Base-by-base conservation (phyloP, 2,113 vertebrate species). In the Oenanthe oenanthe region DNA sequence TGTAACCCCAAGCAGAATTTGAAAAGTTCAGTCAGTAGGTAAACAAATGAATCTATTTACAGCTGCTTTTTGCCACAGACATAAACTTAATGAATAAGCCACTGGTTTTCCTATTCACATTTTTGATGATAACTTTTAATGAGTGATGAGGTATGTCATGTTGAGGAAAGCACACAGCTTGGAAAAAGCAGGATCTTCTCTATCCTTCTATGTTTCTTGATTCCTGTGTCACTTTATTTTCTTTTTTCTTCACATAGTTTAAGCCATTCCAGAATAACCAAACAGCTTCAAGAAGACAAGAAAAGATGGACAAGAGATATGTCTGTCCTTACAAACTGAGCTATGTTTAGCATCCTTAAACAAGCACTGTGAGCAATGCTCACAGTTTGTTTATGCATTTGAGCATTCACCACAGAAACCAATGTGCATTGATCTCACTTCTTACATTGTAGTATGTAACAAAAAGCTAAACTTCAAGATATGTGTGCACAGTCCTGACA, bases 1-100 rank as follows among this genome's bases (percentile, higher is more conserved):
- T 70, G 34, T 66, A 88, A 85, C 45, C 95, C 38, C 58, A 91
- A 82, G 77, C 11, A 68, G 77, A 91, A 89, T 91, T 50, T 72
- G 25, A 82, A 48, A 92, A 66, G 25, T 75, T 95, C 70, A 85
- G 71, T 83, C 88, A 96, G 66, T 43, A 92, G 91, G 53, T 50
- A 87, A 88, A 92, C 54, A 92, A 91, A 51, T 25, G 0, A 43
- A 48, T 85, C 62, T 83, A 40, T 70, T 94, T 92, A 54, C 81
- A 88, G 32, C 28, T 89, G 36, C 7, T 58, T 61, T 87, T 82
- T 70, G 57, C 19, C 17, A 36, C 8, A 77, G 31, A 57, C 47
- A 34, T 62, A 53, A 91, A 76, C 17, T 51, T 34, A 34, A 45
- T 65, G 36, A 91, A 54, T 70, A 89, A 85, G 67, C 34, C 71